Evolutionary conservation across 2,113 vertebrate genomes (phyloP).

Genomic region (Tretioscincus oriximinensis): DNA sequence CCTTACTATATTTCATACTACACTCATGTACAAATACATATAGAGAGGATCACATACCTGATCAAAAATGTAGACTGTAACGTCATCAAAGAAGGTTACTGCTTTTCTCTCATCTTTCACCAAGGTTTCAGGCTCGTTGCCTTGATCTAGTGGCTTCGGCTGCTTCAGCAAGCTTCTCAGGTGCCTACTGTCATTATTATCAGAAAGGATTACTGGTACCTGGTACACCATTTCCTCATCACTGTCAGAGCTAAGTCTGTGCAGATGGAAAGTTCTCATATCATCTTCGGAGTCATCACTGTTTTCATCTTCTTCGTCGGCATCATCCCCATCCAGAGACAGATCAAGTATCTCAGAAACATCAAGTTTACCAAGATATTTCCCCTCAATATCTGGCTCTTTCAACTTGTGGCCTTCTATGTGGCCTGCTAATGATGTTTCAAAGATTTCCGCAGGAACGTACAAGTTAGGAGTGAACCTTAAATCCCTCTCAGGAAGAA

Average conservation of each 20-base stretch:
- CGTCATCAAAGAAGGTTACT: constrained; percentile 93
- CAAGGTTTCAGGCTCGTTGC: not conserved
- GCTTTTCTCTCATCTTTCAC: constrained; percentile 77
- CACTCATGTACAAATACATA: not conserved
- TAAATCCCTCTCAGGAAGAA: constrained; percentile 58
- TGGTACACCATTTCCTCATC: constrained; percentile 86
- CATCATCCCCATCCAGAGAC: constrained; percentile 82
- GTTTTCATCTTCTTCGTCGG: constrained; percentile 93
- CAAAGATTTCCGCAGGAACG: constrained; percentile 49
- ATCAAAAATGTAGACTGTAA: constrained; percentile 96
- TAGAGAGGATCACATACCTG: constrained; percentile 76
- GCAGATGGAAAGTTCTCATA: constrained; percentile 82
- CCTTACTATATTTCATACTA: too few species aligned
- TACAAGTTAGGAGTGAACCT: constrained; percentile 33
- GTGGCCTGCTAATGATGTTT: constrained; percentile 72
- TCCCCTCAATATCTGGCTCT: constrained; percentile 91
- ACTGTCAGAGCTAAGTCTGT: constrained; percentile 90
- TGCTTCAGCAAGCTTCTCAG: constrained; percentile 89
- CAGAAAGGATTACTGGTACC: constrained; percentile 84
- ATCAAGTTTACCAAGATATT: constrained; percentile 82
- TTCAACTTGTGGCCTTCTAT: constrained; percentile 83
- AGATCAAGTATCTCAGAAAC: constrained; percentile 70
- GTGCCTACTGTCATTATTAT: constrained; percentile 76
- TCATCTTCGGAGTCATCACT: constrained; percentile 95
- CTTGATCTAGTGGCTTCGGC: constrained; percentile 27